A percentile compares a stretch with the other conserved stretches of the same genome.
These are phyloP conservation scores for Drosophila virilis DNA, from an alignment of 1,140 invertebrate species.

Conservation along the genomic window DNA sequence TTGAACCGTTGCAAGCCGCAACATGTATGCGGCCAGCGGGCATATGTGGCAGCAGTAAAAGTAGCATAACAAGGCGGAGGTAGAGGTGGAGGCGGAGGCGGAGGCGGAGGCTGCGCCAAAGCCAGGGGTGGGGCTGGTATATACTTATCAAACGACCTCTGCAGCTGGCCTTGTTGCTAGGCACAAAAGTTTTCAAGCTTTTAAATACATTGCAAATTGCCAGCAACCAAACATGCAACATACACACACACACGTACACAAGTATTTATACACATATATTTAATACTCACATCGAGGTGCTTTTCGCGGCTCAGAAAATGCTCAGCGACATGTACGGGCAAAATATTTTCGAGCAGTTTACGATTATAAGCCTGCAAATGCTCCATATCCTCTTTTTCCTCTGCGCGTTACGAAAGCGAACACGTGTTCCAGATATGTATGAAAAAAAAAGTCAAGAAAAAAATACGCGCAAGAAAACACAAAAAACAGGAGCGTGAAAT, in stretches of 20 bases:
- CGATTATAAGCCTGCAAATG: constrained; percentile 96
- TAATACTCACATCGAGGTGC: constrained; percentile 90
- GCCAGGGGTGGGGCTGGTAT: neutral
- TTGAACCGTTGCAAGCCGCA: constrained; percentile 36
- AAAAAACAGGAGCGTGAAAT: constrained; percentile 72
- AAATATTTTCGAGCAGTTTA: constrained; percentile 96
- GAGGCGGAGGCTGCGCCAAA: neutral
- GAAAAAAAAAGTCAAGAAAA: constrained; percentile 12
- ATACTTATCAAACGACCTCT: constrained; percentile 2
- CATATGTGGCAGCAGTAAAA: constrained; percentile 1
- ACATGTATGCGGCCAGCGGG: constrained; percentile 11
- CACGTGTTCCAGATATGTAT: neutral
- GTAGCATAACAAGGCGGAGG: neutral
- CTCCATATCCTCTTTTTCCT: constrained; percentile 98
- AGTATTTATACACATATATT: constrained; percentile 1
- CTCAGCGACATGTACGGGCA: constrained; percentile 96
- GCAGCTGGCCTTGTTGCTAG: constrained; percentile 10
- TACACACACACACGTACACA: neutral
- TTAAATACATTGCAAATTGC: constrained; percentile 7
- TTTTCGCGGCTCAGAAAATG: constrained; percentile 95
- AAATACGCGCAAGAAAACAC: neutral
- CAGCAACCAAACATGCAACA: neutral
- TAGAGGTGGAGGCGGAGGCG: neutral
- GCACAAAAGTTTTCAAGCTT: constrained; percentile 17
- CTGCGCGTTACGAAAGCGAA: constrained; percentile 83